A percentile compares a stretch with the other conserved stretches of the same genome.
These are phyloP conservation scores for Protonemura montana DNA, from an alignment of 2,888 invertebrate genomes.

Conservation along the genomic window DNA sequence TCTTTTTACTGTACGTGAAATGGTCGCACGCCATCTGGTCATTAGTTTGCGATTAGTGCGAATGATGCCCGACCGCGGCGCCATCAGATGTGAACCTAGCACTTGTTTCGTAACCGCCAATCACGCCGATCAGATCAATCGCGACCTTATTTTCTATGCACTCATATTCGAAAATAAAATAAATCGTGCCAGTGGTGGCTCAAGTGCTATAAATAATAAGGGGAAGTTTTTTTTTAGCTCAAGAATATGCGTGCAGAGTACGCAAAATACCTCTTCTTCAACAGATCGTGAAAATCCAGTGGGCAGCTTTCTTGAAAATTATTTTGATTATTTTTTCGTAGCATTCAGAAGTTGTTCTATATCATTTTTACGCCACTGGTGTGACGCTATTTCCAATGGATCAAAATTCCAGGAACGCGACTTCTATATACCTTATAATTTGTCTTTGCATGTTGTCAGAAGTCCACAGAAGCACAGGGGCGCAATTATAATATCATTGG, in stretches of 20 bases:
- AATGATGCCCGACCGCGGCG: not conserved
- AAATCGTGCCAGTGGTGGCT: not conserved
- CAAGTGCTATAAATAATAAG: not conserved
- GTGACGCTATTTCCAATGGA: not conserved
- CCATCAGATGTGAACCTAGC: not conserved
- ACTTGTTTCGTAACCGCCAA: conserved; percentile 27
- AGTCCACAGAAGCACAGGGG: not conserved
- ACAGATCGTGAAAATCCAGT: too few relatives aligned
- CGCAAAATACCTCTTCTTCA: too few relatives aligned
- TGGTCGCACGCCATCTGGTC: conserved; percentile 28
- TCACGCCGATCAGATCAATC: conserved; percentile 33
- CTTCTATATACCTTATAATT: not conserved
- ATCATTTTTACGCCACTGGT: not conserved
- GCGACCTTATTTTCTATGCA: not conserved
- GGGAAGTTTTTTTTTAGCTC: too few relatives aligned
- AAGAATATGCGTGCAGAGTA: too few relatives aligned
- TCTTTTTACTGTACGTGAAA: not conserved
- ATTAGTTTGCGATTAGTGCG: conserved; percentile 30
- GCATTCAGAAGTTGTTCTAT: too few relatives aligned
- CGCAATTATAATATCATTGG: not conserved
- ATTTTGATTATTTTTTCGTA: too few relatives aligned
- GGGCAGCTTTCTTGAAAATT: too few relatives aligned
- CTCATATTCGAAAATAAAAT: not conserved
- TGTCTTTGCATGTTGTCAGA: not conserved
- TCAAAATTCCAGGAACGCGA: not conserved